Base-by-base conservation (phyloP, 2,888 invertebrate genomes). In the Drosophila falleni region DNA sequence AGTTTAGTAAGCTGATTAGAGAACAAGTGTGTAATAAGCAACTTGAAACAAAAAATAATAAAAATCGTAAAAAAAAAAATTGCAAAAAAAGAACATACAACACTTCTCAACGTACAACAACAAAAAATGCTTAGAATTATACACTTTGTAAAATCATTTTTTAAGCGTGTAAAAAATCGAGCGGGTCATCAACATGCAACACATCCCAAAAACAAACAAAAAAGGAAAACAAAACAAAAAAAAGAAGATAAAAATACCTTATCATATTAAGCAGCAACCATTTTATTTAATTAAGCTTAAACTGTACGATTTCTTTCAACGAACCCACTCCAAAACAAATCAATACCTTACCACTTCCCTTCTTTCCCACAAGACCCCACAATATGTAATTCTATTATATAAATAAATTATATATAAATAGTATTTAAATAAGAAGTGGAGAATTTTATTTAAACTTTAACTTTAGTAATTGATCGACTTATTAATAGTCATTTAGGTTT, bases 351-450 rank as follows among this genome's bases (percentile, higher is more conserved):
- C 49, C 42, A 58, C 70, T 50, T 62, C 60, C 10, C 26, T 35
- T 15, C 4, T 44, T 37, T 47, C 66, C 54, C 66, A 75, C 73
- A 74, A 64, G 51, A 51, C 35, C 71, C 60, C 70, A 66, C 59
- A 68, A 80, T 78, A 89, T 87, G 86, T 89, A 89, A 87, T 87
- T 87, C 86, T 85, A 87, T 78, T 67, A 87, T 86, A 89, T 87
- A 87, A 87, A 87, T 89, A 88, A 87, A 87, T 87, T 82, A 82
- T 89, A 86, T 82, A 86, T 89, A 87, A 84, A 87, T 86, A 87
- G 86, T 87, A 89, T 87, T 86, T 87, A 86, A 89, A 87, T 55
- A 41, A 71, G 56, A 31, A 15, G 37, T 6, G 1, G 29, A 29
- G 29, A 35, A 29, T 72, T 66, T 63, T 46, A 54, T 16, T 54